Base-by-base conservation (phyloP, 2,113 vertebrate species). In the Oxyura jamaicensis region DNA sequence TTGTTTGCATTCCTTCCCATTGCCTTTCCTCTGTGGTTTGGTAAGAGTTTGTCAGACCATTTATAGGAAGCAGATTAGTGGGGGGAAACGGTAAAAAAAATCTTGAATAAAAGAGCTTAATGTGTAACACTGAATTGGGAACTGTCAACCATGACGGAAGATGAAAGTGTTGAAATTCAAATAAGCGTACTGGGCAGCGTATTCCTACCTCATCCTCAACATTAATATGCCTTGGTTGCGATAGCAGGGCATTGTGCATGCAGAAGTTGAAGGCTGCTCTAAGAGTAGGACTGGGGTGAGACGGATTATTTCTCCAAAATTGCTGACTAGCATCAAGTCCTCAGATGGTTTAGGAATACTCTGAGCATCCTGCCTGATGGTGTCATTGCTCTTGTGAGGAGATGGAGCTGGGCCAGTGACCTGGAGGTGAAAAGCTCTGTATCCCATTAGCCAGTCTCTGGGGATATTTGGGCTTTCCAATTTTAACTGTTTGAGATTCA, bases 31-130 rank as follows among this genome's bases (percentile, higher is more conserved):
- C 59, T 69, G 44, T 1, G 0, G 15, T 69, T 94, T 92, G 81
- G 68, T 78, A 56, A 0, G 0, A 91, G 53, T 88, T 93, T 90
- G 77, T 93, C 74, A 93, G 84, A 62, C 48, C 62, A 62, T 79
- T 92, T 92, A 52, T 75, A 68, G 58, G 83, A 92, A 91, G 44
- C 66, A 91, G 66, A 72, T 53, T 29, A 53, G 48, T 72, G 35
- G 28, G 48, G 28, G 69, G 35, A 92, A 96, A 82, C 69, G 82
- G 53, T 79, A 62, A 91, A 86, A 90, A 89, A 59, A 10, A 52
- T 72, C 39, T 69, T 62, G 71, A 93, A 93, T 84, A 83, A 95
- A 95, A 95, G 74, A 91, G 44, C 48, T 92, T 85, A 96, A 71
- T 76, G 79, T 1, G 4, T 92, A 91, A 84, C 86, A 53, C 66